phyloP scores from a whole-genome alignment of 2,797 vertebrate species.

The Chloroceryle amazona region DNA sequence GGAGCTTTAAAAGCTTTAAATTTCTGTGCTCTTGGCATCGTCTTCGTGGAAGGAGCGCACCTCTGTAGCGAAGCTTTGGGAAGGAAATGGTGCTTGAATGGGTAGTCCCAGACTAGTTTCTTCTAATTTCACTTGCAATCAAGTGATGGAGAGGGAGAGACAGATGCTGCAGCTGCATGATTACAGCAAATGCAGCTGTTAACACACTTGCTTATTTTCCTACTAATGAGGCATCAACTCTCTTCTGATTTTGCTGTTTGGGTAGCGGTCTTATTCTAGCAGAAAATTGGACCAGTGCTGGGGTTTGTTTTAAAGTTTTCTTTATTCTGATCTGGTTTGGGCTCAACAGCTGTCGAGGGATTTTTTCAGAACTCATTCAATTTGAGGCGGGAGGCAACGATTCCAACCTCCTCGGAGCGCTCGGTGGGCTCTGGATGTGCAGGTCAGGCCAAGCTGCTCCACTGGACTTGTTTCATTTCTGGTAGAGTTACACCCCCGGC shows the following conservation, averaged over 20 bases:
- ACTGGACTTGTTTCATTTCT: neutral
- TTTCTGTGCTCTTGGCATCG: slow-evolving; percentile 1
- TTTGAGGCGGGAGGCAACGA: neutral
- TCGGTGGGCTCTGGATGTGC: neutral
- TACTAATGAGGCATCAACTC: slow-evolving; percentile 61
- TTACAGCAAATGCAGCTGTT: slow-evolving; percentile 68
- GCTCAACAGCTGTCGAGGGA: neutral
- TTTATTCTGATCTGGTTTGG: neutral
- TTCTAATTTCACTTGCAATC: slow-evolving; percentile 55
- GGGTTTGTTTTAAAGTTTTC: neutral
- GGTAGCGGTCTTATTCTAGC: neutral
- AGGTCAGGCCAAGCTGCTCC: neutral
- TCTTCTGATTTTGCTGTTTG: slow-evolving; percentile 47
- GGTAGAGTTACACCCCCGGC: fast-evolving
- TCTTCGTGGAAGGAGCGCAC: neutral
- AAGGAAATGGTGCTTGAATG: slow-evolving; percentile 33
- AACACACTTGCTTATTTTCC: slow-evolving; percentile 50
- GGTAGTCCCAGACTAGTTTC: slow-evolving; percentile 50
- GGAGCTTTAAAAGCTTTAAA: slow-evolving; percentile 26
- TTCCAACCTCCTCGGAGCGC: neutral
- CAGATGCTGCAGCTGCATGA: slow-evolving; percentile 72
- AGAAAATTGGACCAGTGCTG: neutral
- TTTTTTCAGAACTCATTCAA: neutral
- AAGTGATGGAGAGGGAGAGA: slow-evolving; percentile 44
- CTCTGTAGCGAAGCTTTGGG: neutral